Evolutionary conservation across 2,888 invertebrate species (phyloP).

Genomic region (Eueremaeus valkanovi): DNA sequence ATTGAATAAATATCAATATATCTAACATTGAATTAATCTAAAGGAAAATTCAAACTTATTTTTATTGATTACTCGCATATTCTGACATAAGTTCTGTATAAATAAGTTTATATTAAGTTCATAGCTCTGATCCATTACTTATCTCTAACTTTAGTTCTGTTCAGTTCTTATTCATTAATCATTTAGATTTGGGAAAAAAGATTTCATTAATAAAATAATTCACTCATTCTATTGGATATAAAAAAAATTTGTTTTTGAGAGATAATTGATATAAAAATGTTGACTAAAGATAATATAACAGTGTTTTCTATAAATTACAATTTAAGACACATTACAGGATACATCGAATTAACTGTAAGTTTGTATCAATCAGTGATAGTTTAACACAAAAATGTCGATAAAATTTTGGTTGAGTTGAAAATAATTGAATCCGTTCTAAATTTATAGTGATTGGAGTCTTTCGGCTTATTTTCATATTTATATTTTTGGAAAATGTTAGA

Average conservation of each 20-base stretch:
- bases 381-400: too few relatives aligned
- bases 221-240: background rate
- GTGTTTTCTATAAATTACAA: background rate
- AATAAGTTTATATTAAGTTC: background rate
- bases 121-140: background rate
- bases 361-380: too few relatives aligned
- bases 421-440: too few relatives aligned
- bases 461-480: too few relatives aligned
- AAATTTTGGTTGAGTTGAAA: too few relatives aligned
- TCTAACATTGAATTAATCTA: too few relatives aligned
- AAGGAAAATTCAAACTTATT: background rate
- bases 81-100: background rate
- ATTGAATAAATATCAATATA: too few relatives aligned
- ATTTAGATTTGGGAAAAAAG: slow-evolving; percentile 10
- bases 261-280: background rate
- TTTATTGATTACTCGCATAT: background rate
- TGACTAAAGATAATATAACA: background rate
- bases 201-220: slow-evolving; percentile 4
- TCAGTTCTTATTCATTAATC: slow-evolving; percentile 13
- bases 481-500: too few relatives aligned
- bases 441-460: too few relatives aligned
- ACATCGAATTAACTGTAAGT: too few relatives aligned
- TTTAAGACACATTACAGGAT: too few relatives aligned
- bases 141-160: background rate
- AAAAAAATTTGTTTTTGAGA: background rate